Percentiles rank a stretch among this genome's conserved stretches.
Evolutionary conservation across 2,888 invertebrate species (phyloP).

Genomic region (Agrotis puta): DNA sequence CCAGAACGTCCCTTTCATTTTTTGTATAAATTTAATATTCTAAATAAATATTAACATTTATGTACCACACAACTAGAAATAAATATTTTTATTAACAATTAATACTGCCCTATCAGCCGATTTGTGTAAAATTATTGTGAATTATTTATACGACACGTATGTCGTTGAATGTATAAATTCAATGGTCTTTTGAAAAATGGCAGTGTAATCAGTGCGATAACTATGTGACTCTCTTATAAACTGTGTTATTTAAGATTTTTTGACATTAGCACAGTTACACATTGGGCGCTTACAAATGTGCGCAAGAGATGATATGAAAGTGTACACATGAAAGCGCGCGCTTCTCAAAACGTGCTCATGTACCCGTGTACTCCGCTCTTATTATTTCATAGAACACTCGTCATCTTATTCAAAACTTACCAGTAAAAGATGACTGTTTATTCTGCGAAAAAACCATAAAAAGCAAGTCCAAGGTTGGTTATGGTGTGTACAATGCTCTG

Average conservation of each 20-base stretch:
- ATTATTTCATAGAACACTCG: too few species aligned
- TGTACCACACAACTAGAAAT: conserved; percentile 51
- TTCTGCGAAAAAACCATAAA: too few species aligned
- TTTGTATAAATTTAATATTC: conserved; percentile 49
- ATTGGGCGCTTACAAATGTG: too few species aligned
- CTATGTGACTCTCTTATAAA: conserved; percentile 25
- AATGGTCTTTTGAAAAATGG: conserved; percentile 45
- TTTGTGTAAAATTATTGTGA: conserved; percentile 46
- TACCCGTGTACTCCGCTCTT: too few species aligned
- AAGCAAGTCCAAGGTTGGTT: too few species aligned
- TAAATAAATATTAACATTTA: conserved; percentile 59
- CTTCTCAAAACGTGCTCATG: too few species aligned
- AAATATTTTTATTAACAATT: conserved; percentile 55
- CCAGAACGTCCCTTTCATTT: conserved; percentile 12
- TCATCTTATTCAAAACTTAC: too few species aligned
- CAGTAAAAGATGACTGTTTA: too few species aligned
- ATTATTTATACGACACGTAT: conserved; percentile 29
- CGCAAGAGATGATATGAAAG: too few species aligned
- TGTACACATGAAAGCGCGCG: too few species aligned
- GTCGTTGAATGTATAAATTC: conserved; percentile 42
- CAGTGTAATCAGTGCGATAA: conserved; percentile 53
- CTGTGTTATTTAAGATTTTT: conserved; percentile 8
- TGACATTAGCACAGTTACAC: too few species aligned
- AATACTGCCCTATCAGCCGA: conserved; percentile 61
- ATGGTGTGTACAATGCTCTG: too few species aligned